Conservation (phyloP, 37 sponge, comb jelly and placozoan genomes). For the Lycopodina hypogea region DNA sequence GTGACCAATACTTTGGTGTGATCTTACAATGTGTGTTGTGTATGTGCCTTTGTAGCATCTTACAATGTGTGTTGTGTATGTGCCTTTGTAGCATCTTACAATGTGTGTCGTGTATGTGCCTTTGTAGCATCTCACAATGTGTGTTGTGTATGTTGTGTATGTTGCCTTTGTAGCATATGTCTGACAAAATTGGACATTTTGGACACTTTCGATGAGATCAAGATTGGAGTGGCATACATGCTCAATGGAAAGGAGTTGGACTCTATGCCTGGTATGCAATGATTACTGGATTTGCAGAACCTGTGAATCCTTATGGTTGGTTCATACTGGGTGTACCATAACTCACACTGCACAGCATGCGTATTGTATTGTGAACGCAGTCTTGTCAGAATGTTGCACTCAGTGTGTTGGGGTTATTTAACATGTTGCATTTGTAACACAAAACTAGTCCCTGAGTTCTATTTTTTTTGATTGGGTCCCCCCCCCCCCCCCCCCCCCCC, state of each 20-base stretch:
- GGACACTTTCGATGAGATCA: constrained; percentile 93
- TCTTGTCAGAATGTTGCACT: no score
- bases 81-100: neutral
- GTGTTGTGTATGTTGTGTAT: neutral
- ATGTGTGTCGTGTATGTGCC: neutral
- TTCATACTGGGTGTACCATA: no score
- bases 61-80: neutral
- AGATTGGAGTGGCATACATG: constrained; percentile 86
- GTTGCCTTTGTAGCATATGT: constrained; percentile 61
- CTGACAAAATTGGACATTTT: constrained; percentile 93
- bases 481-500: no score
- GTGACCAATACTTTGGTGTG: neutral
- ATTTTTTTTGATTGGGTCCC: no score
- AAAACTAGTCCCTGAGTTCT: no score
- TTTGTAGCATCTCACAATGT: neutral
- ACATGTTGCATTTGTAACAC: no score
- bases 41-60: neutral
- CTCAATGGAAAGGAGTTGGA: constrained; percentile 77
- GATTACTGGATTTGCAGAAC: neutral
- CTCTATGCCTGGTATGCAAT: constrained; percentile 64
- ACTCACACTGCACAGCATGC: no score
- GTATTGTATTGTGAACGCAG: no score
- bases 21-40: neutral
- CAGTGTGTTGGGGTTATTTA: no score
- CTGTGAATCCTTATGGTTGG: no score